Evolutionary conservation across 2,888 invertebrate species (phyloP).

Genomic region (Philereme transversata): DNA sequence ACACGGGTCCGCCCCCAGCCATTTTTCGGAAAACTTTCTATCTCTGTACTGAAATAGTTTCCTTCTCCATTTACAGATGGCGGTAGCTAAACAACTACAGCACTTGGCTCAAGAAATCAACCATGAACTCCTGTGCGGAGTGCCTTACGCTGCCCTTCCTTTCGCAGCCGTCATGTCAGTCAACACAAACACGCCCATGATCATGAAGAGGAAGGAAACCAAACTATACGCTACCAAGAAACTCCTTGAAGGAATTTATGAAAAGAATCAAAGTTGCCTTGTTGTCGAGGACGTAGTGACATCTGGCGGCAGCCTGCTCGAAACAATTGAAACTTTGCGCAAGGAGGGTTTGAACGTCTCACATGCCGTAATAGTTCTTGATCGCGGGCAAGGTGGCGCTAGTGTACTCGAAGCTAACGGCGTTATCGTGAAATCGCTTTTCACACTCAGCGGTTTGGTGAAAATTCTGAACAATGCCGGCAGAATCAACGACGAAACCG

Average conservation of each 20-base stretch:
- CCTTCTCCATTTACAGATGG: constrained; percentile 51
- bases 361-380: constrained; percentile 94
- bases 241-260: constrained; percentile 93
- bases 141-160: constrained; percentile 98
- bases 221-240: constrained; percentile 98
- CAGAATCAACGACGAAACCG: constrained; percentile 82
- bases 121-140: constrained; percentile 94
- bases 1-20: too few species aligned
- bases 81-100: constrained; percentile 63
- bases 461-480: constrained; percentile 85
- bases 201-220: constrained; percentile 95
- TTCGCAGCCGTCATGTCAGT: constrained; percentile 93
- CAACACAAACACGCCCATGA: constrained; percentile 90
- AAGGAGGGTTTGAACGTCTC: constrained; percentile 86
- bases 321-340: constrained; percentile 90
- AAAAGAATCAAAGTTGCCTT: constrained; percentile 87
- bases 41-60: constrained; percentile 1
- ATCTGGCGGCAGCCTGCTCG: constrained; percentile 95
- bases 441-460: constrained; percentile 87
- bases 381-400: constrained; percentile 95
- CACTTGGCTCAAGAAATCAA: constrained; percentile 57
- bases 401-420: constrained; percentile 88
- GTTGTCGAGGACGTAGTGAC: constrained; percentile 97
- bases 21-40: too few species aligned
- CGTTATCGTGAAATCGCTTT: constrained; percentile 87